Evolutionary conservation across 2,888 invertebrate genomes (phyloP).

Genomic region (Acanthosepion lycidas): DNA sequence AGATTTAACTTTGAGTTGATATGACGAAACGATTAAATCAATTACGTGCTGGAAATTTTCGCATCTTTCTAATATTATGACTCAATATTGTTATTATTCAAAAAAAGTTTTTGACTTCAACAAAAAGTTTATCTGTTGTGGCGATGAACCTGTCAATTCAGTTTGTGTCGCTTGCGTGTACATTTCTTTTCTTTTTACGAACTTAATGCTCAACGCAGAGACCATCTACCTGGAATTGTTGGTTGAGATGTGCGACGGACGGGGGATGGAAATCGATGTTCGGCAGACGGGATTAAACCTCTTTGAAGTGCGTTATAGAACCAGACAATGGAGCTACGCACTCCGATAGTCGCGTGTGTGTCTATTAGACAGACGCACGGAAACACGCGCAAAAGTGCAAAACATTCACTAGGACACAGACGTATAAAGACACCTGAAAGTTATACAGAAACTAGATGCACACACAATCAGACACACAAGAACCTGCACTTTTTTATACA

Average conservation of each 20-base stretch:
- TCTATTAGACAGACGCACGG: not conserved
- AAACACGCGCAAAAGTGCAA: too few relatives aligned
- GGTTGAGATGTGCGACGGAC: too few relatives aligned
- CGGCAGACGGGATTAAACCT: slow-evolving; percentile 33
- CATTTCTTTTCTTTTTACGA: not conserved
- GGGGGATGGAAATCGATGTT: not conserved
- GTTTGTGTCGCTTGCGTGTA: not conserved
- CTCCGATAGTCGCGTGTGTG: not conserved
- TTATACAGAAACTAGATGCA: too few relatives aligned
- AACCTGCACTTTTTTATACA: too few relatives aligned
- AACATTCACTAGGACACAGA: too few relatives aligned
- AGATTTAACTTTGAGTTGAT: too few relatives aligned
- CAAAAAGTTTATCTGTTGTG: not conserved
- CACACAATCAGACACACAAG: too few relatives aligned
- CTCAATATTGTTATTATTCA: not conserved
- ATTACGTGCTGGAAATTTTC: too few relatives aligned
- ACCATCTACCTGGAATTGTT: too few relatives aligned
- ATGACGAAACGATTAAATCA: too few relatives aligned
- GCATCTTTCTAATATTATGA: too few relatives aligned
- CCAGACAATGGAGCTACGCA: not conserved
- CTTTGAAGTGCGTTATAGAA: not conserved
- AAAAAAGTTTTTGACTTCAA: not conserved
- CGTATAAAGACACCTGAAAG: too few relatives aligned
- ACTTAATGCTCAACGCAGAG: not conserved
- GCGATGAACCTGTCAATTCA: not conserved